These are phyloP conservation scores for Brachyhypopomus gauderio DNA, from an alignment of 2,113 vertebrate species.

Conservation along the genomic window DNA sequence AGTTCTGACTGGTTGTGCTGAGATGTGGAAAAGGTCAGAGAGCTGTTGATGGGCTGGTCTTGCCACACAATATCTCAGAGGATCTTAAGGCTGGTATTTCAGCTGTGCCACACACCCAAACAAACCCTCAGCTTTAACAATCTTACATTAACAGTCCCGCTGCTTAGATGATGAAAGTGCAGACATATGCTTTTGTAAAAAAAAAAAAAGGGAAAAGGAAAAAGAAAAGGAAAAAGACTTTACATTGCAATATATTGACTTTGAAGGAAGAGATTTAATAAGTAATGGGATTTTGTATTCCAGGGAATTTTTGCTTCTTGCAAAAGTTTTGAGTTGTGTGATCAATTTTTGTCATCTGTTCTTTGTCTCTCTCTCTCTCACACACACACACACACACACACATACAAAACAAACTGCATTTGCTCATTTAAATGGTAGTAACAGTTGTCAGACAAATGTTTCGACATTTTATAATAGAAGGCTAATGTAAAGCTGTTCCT, in stretches of 20 bases:
- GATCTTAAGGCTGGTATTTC: slow-evolving; percentile 50
- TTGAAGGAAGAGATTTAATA: not conserved
- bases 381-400: no score
- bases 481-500: no score
- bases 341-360: not conserved
- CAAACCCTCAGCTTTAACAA: slow-evolving; percentile 34
- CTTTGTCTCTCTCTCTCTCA: not conserved
- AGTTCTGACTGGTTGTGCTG: slow-evolving; percentile 69
- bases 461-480: no score
- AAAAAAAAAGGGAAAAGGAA: not conserved
- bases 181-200: not conserved
- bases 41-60: slow-evolving; percentile 57
- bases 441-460: no score
- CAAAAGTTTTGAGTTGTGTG: not conserved
- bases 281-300: not conserved
- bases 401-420: no score
- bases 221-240: not conserved
- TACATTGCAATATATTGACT: not conserved
- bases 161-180: slow-evolving; percentile 8
- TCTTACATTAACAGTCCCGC: slow-evolving; percentile 3
- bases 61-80: slow-evolving; percentile 45
- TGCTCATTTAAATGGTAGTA: no score
- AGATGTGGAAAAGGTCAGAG: slow-evolving; percentile 75
- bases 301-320: not conserved
- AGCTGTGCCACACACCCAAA: slow-evolving; percentile 39